Base-by-base conservation (phyloP, 2,113 vertebrate genomes). In the Eretmochelys imbricata region DNA sequence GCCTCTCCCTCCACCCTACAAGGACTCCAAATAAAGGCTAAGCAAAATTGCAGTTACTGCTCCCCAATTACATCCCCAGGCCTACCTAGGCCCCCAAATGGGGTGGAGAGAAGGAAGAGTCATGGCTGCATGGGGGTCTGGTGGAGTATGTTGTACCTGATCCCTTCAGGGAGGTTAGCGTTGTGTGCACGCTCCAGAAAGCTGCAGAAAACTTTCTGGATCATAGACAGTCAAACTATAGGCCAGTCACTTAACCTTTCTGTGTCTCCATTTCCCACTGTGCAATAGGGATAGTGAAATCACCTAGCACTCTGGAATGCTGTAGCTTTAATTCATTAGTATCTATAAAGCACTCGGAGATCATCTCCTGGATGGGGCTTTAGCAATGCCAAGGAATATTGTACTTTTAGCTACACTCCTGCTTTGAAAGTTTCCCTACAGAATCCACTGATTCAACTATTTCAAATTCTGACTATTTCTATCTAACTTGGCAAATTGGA, bases 261-360 rank as follows among this genome's bases (percentile, higher is more conserved):
- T 69, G 25, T 65, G 54, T 78, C 90, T 94, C 90, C 57, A 80
- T 49, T 95, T 96, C 57, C 20, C 76, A 90, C 59, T 84, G 83
- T 90, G 84, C 80, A 96, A 51, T 95, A 80, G 19, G 65, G 82
- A 93, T 97, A 95, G 91, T 89, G 93, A 97, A 94, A 93, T 95
- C 92, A 95, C 48, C 82, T 88, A 83, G 89, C 79, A 83, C 89
- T 96, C 8, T 1, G 91, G 89, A 95, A 95, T 87, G 85, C 82
- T 93, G 59, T 83, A 69, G 89, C 91, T 95, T 96, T 96, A 95
- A 79, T 96, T 94, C 92, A 95, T 92, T 92, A 93, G 76, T 85
- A 89, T 89, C 92, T 87, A 2, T 94, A 94, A 97, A 93, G 14
- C 92, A 79, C 87, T 96, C 94, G 95, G 76, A 76, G 79, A 80